Conservation (phyloP, 2,113 vertebrate genomes). For the Sminthopsis crassicaudata region DNA sequence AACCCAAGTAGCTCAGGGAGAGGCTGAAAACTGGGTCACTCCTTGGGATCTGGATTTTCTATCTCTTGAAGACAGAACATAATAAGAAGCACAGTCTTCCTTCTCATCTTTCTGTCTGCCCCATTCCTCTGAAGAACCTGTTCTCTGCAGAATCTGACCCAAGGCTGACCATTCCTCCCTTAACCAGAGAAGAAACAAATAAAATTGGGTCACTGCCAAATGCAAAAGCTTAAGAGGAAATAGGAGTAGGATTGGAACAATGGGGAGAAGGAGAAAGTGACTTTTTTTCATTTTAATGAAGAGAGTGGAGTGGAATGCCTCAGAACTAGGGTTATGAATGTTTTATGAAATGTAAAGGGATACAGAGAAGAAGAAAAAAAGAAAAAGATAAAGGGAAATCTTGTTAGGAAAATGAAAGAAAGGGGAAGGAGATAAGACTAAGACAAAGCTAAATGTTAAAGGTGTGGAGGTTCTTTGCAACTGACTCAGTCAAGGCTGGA, state of each 20-base stretch:
- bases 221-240: background rate
- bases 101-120: background rate
- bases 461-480: background rate
- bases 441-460: background rate
- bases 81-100: background rate
- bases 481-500: background rate
- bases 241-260: background rate
- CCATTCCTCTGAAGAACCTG: background rate
- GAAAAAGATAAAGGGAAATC: background rate
- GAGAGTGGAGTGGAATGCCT: background rate
- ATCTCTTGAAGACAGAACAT: background rate
- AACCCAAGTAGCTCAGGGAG: slow-evolving; percentile 26
- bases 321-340: background rate
- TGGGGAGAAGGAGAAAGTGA: background rate
- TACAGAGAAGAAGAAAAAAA: background rate
- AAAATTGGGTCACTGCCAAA: background rate
- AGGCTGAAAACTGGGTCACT: slow-evolving; percentile 71
- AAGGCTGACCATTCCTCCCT: too few species aligned
- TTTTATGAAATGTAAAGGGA: background rate
- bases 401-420: background rate
- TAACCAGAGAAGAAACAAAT: background rate
- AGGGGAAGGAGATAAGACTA: background rate
- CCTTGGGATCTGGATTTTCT: slow-evolving; percentile 12
- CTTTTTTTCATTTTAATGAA: background rate
- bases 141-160: background rate